Evolutionary conservation across 2,888 invertebrate species (phyloP).

Genomic region (Linnaemya tessellans): DNA sequence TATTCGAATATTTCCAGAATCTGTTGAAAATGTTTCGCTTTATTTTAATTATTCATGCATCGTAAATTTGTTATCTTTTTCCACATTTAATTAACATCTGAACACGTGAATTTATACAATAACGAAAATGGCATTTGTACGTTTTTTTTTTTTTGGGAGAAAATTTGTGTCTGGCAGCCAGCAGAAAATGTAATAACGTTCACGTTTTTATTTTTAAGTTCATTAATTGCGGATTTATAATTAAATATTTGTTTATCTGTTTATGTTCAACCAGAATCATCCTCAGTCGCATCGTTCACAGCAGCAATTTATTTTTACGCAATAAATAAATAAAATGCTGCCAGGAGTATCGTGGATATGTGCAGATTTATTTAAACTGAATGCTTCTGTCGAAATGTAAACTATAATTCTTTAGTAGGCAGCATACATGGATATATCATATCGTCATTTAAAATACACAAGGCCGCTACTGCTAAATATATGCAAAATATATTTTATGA

Average conservation of each 20-base stretch:
- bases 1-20: not conserved
- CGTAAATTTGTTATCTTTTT: not conserved
- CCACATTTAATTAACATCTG: not conserved
- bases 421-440: not conserved
- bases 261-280: constrained; percentile 1
- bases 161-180: constrained; percentile 21
- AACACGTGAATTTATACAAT: constrained; percentile 39
- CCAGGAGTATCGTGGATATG: not conserved
- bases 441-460: not conserved
- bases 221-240: constrained; percentile 39
- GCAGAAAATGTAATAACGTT: constrained; percentile 18
- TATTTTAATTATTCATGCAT: not conserved
- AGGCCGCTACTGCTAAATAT: too few relatives aligned
- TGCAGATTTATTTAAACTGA: constrained; percentile 2
- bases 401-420: not conserved
- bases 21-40: not conserved
- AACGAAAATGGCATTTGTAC: not conserved
- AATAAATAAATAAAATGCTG: not conserved
- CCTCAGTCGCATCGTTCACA: not conserved
- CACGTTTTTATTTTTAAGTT: constrained; percentile 42
- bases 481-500: too few relatives aligned
- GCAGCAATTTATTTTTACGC: not conserved
- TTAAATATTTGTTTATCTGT: constrained; percentile 32
- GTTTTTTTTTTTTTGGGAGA: constrained; percentile 2
- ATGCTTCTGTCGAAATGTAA: not conserved